Percentiles rank a stretch among this genome's conserved stretches.
phyloP scores from a whole-genome alignment of 2,888 invertebrate genomes.

The Listrodromus nycthemerus region DNA sequence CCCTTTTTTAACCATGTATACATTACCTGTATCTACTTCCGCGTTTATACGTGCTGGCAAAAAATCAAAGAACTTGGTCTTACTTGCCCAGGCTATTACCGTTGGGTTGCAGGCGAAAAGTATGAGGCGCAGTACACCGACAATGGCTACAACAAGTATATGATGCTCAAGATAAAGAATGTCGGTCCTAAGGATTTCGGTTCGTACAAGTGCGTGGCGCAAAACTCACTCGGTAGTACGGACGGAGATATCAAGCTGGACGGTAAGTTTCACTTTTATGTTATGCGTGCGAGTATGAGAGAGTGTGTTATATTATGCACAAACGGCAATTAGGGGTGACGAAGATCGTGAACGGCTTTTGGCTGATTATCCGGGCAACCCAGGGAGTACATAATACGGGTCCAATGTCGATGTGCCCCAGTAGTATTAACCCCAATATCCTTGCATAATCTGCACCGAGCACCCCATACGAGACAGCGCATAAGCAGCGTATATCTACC shows the following conservation, averaged over 20 bases:
- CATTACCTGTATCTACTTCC: conserved; percentile 1
- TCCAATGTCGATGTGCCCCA: conserved; percentile 29
- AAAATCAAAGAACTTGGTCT: conserved; percentile 70
- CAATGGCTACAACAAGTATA: conserved; percentile 95
- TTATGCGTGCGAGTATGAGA: not conserved
- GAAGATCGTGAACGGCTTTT: conserved; percentile 10
- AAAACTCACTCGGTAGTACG: conserved; percentile 95
- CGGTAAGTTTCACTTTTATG: conserved; percentile 86
- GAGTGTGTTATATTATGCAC: conserved; percentile 13
- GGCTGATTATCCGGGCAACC: conserved; percentile 22
- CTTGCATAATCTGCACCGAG: conserved; percentile 47
- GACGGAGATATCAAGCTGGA: conserved; percentile 95
- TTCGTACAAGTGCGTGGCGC: conserved; percentile 95
- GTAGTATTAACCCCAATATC: conserved; percentile 46
- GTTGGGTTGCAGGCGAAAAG: conserved; percentile 90
- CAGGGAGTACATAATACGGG: not conserved
- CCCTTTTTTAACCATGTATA: not conserved
- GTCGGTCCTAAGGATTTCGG: conserved; percentile 93
- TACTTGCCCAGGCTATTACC: conserved; percentile 82
- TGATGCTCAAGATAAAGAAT: conserved; percentile 95
- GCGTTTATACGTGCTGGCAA: conserved; percentile 11
- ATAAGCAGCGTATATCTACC: conserved; percentile 11
- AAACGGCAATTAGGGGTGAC: not conserved
- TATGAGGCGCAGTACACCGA: conserved; percentile 94
- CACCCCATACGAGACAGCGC: conserved; percentile 4